phyloP scores from a whole-genome alignment of 2,113 vertebrate genomes.

The Nymphicus hollandicus region DNA sequence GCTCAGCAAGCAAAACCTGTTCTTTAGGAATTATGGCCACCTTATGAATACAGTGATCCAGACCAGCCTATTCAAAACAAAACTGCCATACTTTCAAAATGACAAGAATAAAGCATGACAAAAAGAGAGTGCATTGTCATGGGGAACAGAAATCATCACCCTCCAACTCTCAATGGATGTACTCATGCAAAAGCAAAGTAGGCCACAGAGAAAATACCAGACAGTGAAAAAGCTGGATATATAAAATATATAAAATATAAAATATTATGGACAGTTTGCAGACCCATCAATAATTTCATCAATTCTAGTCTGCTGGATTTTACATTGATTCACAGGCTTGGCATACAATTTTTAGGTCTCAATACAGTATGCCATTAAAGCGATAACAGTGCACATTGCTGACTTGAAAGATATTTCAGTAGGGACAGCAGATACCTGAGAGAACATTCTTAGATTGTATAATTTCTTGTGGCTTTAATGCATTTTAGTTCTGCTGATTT shows the following conservation, averaged over 20 bases:
- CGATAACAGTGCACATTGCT: not conserved
- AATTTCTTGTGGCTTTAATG: constrained; percentile 2
- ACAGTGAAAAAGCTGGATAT: not conserved
- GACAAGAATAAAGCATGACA: not conserved
- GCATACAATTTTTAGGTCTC: not conserved
- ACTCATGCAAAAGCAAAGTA: not conserved
- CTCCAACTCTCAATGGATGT: not conserved
- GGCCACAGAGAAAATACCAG: not conserved
- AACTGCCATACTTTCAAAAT: not conserved
- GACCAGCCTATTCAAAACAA: not conserved
- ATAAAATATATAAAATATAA: not conserved
- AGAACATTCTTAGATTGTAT: not conserved
- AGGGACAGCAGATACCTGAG: not conserved
- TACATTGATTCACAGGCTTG: not conserved
- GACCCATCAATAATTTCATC: not conserved
- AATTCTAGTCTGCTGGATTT: not conserved
- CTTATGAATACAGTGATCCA: not conserved
- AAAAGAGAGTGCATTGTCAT: not conserved
- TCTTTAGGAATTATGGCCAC: not conserved
- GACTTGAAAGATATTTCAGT: not conserved
- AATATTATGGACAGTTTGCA: not conserved
- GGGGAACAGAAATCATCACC: not conserved
- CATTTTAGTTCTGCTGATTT: constrained; percentile 28
- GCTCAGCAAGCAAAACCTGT: not conserved
- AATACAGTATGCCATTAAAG: not conserved